Conservation (phyloP, 2,888 invertebrate species). For the Cephus pulcher region DNA sequence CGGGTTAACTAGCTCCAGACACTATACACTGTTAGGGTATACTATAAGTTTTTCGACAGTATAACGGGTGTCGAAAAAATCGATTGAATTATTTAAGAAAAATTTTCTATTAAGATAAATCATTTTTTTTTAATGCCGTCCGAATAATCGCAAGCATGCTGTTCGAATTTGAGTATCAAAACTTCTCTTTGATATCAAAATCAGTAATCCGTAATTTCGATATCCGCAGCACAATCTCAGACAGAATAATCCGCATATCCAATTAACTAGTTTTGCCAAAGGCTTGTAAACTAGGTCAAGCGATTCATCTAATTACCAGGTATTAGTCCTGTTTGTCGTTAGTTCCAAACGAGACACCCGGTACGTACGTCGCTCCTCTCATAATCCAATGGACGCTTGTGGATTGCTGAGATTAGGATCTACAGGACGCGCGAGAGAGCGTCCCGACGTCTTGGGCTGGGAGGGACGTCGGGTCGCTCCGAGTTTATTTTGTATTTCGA, state of each 20-base stretch:
- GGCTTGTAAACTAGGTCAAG: not conserved
- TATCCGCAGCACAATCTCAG: not conserved
- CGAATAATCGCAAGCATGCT: not conserved
- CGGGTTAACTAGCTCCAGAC: constrained; percentile 16
- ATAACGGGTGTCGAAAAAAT: not conserved
- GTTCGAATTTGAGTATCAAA: not conserved
- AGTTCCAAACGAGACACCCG: constrained; percentile 15
- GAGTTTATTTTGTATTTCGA: not conserved
- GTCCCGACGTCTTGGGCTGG: constrained; percentile 9
- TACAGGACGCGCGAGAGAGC: constrained; percentile 16
- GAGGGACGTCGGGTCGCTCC: not conserved
- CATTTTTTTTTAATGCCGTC: rapidly evolving
- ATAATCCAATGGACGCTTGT: constrained; percentile 21
- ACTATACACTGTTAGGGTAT: constrained; percentile 5
- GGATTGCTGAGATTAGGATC: constrained; percentile 23
- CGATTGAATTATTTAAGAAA: too few species aligned
- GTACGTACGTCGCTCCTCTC: constrained; percentile 11
- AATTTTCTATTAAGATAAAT: not conserved
- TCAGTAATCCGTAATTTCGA: not conserved
- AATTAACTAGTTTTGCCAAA: not conserved
- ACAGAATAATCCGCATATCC: not conserved
- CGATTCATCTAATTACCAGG: not conserved
- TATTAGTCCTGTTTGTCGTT: not conserved
- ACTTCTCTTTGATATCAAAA: not conserved
- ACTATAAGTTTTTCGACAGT: not conserved